Conservation (phyloP, 2,113 vertebrate species). For the Mormyrus iriodes region DNA sequence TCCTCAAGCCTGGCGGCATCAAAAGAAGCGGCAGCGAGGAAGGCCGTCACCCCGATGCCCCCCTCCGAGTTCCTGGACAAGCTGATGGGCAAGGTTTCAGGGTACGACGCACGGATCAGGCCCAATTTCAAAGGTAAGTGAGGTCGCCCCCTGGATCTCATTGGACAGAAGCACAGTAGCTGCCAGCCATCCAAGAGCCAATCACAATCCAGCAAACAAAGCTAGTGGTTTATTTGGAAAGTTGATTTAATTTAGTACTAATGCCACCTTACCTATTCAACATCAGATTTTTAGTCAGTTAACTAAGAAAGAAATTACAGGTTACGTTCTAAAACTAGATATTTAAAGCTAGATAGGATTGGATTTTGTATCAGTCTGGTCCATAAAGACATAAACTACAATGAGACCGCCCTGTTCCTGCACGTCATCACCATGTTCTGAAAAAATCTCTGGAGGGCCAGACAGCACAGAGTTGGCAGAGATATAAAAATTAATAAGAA, state of each 20-base stretch:
- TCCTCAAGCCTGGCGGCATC: slow-evolving; percentile 83
- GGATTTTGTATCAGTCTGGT: slow-evolving; percentile 20
- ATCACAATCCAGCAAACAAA: not conserved
- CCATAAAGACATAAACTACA: not conserved
- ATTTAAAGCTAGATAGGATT: too few relatives aligned
- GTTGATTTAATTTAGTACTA: not conserved
- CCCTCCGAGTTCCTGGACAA: slow-evolving; percentile 98
- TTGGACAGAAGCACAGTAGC: slow-evolving; percentile 59
- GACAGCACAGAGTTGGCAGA: not conserved
- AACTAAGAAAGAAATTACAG: not conserved
- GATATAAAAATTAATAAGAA: not conserved
- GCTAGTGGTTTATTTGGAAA: not conserved
- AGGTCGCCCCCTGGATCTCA: slow-evolving; percentile 43
- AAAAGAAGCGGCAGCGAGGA: slow-evolving; percentile 90
- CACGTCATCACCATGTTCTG: not conserved
- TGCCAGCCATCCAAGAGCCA: not conserved
- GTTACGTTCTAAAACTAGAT: not conserved
- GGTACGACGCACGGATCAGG: slow-evolving; percentile 95
- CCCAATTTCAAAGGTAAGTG: slow-evolving; percentile 97
- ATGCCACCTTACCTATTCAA: not conserved
- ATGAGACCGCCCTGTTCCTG: not conserved
- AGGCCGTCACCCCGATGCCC: slow-evolving; percentile 84
- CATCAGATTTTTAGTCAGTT: not conserved
- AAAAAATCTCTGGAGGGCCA: not conserved
- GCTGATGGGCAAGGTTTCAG: slow-evolving; percentile 93